These are phyloP conservation scores for Festucalex cinctus DNA, from an alignment of 2,113 vertebrate species.

Conservation along the genomic window DNA sequence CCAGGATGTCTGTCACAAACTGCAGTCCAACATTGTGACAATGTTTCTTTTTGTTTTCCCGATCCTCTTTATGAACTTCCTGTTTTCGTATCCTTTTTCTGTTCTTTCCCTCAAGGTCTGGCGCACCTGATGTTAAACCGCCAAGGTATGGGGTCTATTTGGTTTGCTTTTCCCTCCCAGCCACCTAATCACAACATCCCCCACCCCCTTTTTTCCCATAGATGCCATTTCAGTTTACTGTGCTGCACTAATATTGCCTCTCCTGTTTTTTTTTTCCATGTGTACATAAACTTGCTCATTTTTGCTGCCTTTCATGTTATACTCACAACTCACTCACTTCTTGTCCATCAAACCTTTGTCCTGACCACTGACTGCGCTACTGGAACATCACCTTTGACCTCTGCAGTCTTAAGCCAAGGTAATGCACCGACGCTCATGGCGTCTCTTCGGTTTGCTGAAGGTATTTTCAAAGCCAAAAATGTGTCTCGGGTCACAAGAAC, in stretches of 20 bases:
- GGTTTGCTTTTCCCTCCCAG: constrained; percentile 69
- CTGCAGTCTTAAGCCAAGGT: constrained; percentile 76
- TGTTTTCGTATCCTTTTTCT: constrained; percentile 82
- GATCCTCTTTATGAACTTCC: constrained; percentile 81
- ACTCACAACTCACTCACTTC: constrained; percentile 75
- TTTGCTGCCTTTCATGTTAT: constrained; percentile 71
- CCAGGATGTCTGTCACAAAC: constrained; percentile 86
- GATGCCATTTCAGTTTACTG: constrained; percentile 61
- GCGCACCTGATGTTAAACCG: constrained; percentile 83
- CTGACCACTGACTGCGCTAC: constrained; percentile 79
- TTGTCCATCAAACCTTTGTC: constrained; percentile 79
- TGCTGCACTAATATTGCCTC: constrained; percentile 69
- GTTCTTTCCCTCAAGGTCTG: constrained; percentile 84
- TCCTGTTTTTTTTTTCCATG: constrained; percentile 48
- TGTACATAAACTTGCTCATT: constrained; percentile 57
- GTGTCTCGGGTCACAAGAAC: constrained; percentile 8
- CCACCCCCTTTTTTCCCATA: constrained; percentile 28
- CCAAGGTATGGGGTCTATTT: constrained; percentile 80
- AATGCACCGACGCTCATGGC: constrained; percentile 72
- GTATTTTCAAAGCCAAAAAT: constrained; percentile 49
- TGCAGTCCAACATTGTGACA: constrained; percentile 85
- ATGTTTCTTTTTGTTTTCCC: constrained; percentile 76
- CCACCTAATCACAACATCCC: constrained; percentile 56
- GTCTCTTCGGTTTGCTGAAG: constrained; percentile 63
- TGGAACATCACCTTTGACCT: constrained; percentile 78